Evolutionary conservation across 2,113 vertebrate species (phyloP).

Genomic region (Tenebrosternarchus preto): DNA sequence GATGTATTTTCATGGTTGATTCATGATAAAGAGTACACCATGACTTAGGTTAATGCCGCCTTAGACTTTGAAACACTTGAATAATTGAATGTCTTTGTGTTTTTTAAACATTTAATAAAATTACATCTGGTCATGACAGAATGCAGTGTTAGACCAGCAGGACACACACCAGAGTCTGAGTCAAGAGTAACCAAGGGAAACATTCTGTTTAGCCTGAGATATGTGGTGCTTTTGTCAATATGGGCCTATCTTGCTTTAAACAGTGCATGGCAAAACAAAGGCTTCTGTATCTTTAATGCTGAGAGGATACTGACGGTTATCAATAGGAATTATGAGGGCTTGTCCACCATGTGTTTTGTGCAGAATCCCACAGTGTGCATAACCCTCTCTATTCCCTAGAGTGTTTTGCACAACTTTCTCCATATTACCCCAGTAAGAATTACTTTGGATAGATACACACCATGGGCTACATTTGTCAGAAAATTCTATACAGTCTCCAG

Average conservation of each 20-base stretch:
- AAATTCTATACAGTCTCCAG: not conserved
- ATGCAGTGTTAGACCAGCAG: not conserved
- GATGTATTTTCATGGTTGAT: not conserved
- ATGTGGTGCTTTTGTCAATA: not conserved
- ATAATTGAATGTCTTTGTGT: too few relatives aligned
- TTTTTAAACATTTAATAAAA: not conserved
- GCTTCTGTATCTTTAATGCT: not conserved
- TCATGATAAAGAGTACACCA: too few relatives aligned
- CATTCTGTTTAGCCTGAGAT: not conserved
- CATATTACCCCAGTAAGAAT: not conserved
- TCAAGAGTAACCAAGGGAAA: not conserved
- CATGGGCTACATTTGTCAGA: not conserved
- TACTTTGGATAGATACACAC: not conserved
- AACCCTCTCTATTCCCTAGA: not conserved
- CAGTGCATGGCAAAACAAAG: not conserved
- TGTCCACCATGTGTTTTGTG: not conserved
- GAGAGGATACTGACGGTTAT: slow-evolving; percentile 6
- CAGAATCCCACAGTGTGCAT: not conserved
- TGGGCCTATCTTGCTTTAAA: slow-evolving; percentile 1
- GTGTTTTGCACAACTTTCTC: not conserved
- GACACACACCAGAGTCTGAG: not conserved
- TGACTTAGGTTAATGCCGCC: too few relatives aligned
- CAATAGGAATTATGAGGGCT: not conserved
- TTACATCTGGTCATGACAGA: not conserved
- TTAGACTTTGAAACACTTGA: too few relatives aligned